These are phyloP conservation scores for Acrossocheilus wenchowensis DNA, from an alignment of 2,797 vertebrate species.

Conservation along the genomic window DNA sequence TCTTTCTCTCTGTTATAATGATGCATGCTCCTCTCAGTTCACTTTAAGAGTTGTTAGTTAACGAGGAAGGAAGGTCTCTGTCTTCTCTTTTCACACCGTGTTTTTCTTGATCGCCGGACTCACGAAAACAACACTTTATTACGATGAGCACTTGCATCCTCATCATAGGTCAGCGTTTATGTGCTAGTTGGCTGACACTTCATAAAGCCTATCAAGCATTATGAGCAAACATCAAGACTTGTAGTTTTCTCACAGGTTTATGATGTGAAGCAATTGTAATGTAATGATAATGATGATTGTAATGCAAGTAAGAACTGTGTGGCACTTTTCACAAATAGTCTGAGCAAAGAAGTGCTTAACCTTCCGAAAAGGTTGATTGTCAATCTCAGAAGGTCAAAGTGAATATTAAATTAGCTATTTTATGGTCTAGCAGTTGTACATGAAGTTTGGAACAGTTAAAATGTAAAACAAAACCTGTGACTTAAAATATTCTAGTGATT, in stretches of 20 bases:
- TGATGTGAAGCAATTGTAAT: neutral
- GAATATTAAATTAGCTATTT: neutral
- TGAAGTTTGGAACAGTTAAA: neutral
- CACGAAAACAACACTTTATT: constrained; percentile 1
- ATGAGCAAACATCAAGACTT: neutral
- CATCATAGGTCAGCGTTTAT: constrained; percentile 6
- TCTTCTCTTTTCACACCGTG: constrained; percentile 12
- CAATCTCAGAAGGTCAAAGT: neutral
- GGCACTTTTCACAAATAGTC: neutral
- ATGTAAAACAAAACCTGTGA: neutral
- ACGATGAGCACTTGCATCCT: neutral
- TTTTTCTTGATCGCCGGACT: constrained; percentile 24
- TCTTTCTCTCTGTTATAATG: constrained; percentile 26
- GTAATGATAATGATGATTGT: neutral
- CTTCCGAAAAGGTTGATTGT: neutral
- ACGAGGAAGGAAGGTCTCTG: constrained; percentile 17
- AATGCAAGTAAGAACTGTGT: neutral
- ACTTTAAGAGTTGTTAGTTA: constrained; percentile 35
- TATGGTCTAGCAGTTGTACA: neutral
- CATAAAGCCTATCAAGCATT: constrained; percentile 13
- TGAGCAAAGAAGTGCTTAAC: neutral
- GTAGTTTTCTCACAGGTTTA: neutral
- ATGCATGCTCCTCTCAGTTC: constrained; percentile 15
- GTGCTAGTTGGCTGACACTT: neutral
- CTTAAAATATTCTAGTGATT: neutral